These are phyloP conservation scores for Agonopterix alstromeriana DNA, from an alignment of 2,888 invertebrate genomes.

Conservation along the genomic window DNA sequence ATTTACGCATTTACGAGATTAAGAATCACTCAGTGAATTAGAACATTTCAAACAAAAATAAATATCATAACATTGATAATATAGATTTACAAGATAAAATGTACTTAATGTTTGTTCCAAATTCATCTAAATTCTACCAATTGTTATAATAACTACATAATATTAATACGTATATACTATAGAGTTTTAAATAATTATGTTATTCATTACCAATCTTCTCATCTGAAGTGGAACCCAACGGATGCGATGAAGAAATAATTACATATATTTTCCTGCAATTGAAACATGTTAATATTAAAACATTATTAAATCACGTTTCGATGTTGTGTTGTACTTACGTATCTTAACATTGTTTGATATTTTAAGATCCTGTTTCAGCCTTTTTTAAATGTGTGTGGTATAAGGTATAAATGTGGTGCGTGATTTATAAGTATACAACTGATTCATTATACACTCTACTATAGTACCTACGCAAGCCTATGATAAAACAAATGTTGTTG, in stretches of 20 bases:
- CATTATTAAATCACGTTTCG: too few relatives aligned
- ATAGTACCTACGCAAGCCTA: too few relatives aligned
- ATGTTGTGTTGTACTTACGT: too few relatives aligned
- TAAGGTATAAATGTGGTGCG: too few relatives aligned
- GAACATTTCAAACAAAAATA: background rate
- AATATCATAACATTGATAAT: background rate
- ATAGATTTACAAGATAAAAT: background rate
- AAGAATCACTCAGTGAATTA: background rate
- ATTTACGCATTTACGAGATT: too few relatives aligned
- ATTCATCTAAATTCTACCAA: background rate
- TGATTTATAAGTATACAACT: too few relatives aligned
- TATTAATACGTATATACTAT: background rate
- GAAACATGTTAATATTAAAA: too few relatives aligned
- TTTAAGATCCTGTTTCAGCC: too few relatives aligned
- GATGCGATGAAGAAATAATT: slow-evolving; percentile 39
- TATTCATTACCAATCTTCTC: slow-evolving; percentile 18
- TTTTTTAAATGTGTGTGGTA: too few relatives aligned
- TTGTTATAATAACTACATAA: background rate
- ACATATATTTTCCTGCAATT: slow-evolving; percentile 63
- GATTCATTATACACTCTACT: too few relatives aligned
- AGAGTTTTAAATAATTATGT: background rate
- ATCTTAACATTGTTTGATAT: too few relatives aligned
- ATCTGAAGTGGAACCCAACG: slow-evolving; percentile 35
- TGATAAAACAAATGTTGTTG: too few relatives aligned
- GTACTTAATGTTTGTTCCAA: background rate